Evolutionary conservation across 2,797 vertebrate species (phyloP), one percentile per base, ranked within the genome.

Genomic region (Sebastiscus tertius): DNA sequence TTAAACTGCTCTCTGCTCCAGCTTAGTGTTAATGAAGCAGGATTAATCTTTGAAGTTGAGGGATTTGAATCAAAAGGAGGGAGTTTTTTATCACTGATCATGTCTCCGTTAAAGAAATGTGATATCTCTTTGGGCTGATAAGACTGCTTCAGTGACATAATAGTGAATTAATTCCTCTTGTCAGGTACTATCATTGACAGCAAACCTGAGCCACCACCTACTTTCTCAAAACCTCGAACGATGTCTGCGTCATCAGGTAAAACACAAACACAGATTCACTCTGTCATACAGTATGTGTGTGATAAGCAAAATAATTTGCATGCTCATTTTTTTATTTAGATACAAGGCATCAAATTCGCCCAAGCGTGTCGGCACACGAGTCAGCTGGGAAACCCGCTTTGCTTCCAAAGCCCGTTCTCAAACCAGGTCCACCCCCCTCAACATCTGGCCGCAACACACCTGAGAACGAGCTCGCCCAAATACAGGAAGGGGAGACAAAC

Each of bases 181-280:
- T 84, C 87, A 99, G 98, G 98, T 87, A 97, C 98, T 71, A 99
- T 99, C 20, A 96, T 99, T 92, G 98, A 99, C 92, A 98, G 94
- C 85, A 98, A 98, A 77, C 94, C 96, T 0, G 97, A 98, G 69
- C 95, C 96, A 1, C 96, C 97, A 2, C 93, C 97, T 1, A 96
- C 96, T 5, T 95, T 96, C n/a, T 93, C 97, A 88, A 99, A 99
- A 95, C 96, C 96, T 20, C 96, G 98, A 79, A 99, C 97, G 0
- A 98, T 99, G 94, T 99, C 98, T 2, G 94, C 98, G 34, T 99
- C 98, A 56, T 97, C 98, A 95, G 98, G 98, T 98, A 92, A 22
- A 58, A 55, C 42, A 64, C 68, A 80, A 52, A 26, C 22, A 56
- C 22, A 18, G 5, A 49, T 55, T 71, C 33, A 31, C 2, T 5